phyloP scores from a whole-genome alignment of 2,888 invertebrate genomes.

The Yponomeuta sedellus region DNA sequence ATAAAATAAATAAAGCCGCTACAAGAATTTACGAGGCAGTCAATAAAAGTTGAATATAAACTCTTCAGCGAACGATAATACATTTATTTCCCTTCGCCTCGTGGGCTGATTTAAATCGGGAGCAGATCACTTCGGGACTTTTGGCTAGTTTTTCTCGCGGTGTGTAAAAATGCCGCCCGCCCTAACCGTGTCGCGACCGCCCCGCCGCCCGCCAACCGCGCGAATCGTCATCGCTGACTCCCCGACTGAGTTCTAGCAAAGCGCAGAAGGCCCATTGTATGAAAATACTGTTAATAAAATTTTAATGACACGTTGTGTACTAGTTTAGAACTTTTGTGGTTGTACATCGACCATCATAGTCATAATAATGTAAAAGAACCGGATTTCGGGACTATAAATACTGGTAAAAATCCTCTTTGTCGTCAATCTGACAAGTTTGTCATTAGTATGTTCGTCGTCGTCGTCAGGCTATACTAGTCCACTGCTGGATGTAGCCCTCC shows the following conservation, averaged over 20 bases:
- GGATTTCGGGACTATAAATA: too few relatives aligned
- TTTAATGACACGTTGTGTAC: too few relatives aligned
- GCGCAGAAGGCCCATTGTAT: background rate
- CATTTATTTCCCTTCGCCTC: slow-evolving; percentile 10
- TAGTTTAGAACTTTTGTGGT: too few relatives aligned
- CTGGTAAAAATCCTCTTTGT: too few relatives aligned
- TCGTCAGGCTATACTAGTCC: too few relatives aligned
- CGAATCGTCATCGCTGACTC: slow-evolving; percentile 60
- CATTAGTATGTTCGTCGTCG: too few relatives aligned
- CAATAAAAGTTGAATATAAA: slow-evolving; percentile 14
- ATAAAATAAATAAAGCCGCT: slow-evolving; percentile 18
- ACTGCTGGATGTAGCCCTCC: too few relatives aligned
- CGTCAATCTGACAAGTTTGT: too few relatives aligned
- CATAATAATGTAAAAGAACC: too few relatives aligned
- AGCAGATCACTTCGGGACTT: slow-evolving; percentile 21
- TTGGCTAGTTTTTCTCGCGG: slow-evolving; percentile 39
- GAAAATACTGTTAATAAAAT: too few relatives aligned
- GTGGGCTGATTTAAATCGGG: slow-evolving; percentile 5
- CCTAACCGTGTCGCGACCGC: slow-evolving; percentile 60
- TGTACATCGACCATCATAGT: too few relatives aligned
- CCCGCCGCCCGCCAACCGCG: slow-evolving; percentile 28
- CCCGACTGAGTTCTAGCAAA: background rate
- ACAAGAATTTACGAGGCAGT: slow-evolving; percentile 16
- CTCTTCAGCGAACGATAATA: slow-evolving; percentile 14
- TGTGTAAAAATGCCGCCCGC: slow-evolving; percentile 65